Base-by-base conservation (phyloP, 2,797 vertebrate genomes). In the Cirrhinus molitorella region DNA sequence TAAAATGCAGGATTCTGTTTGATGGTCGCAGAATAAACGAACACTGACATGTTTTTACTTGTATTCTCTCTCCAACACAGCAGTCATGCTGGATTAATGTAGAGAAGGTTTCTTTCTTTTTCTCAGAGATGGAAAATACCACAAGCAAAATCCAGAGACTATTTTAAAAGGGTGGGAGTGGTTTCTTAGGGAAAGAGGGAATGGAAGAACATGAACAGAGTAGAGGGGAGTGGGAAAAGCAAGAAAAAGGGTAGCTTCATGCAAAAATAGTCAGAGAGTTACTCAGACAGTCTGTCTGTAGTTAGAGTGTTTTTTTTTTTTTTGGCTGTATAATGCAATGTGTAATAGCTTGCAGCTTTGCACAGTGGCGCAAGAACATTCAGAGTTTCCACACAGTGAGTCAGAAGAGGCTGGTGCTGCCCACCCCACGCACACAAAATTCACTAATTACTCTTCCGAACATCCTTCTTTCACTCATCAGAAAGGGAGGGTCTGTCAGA, bases 321-420 rank as follows among this genome's bases (percentile, higher is more conserved):
- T 93, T 93, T 93, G 92, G 89, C 87, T 55, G 59, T 84, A 85
- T 91, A 89, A 85, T 86, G 91, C 89, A 90, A 92, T 93, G 89
- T 91, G 91, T 94, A 94, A 94, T 92, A 90, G 92, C 90, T 93
- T 91, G 87, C 92, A 94, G 93, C 89, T 93, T 94, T 94, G 89
- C 91, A 92, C 90, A 88, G 92, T 90, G 91, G 92, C 72, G 85
- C 88, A 81, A 92, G 90, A 94, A 94, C 91, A 94, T 95, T 95
- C 94, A 95, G 92, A 95, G 90, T 95, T 96, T 95, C 95, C 95
- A 96, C 88, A 77, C 87, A 91, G 87, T 91, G 93, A 93, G 90
- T 94, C 92, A 92, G 89, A 91, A 87, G 80, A 84, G 88, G 83
- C 85, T 88, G 74, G 87, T 84, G 87, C 72, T 61, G 16, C 63